Conservation (phyloP, 2,888 invertebrate genomes). For the Oasisia sp. region DNA sequence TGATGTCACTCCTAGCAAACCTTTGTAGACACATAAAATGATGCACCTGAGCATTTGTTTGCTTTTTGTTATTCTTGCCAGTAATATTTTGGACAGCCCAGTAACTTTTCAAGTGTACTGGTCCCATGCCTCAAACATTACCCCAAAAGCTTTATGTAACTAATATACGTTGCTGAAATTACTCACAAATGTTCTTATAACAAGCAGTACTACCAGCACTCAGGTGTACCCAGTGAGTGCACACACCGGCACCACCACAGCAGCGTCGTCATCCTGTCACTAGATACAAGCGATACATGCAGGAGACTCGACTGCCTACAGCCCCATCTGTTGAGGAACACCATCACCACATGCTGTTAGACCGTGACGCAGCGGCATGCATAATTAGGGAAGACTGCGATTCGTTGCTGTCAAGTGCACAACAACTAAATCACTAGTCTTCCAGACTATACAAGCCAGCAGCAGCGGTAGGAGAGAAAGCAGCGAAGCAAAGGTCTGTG, state of each 20-base stretch:
- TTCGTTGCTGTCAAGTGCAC: constrained; percentile 13
- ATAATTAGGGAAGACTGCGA: constrained; percentile 17
- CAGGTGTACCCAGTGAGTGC: background rate
- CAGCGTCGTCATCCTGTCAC: background rate
- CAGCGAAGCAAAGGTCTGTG: constrained; percentile 10
- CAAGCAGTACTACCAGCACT: background rate
- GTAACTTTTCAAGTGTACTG: too few relatives aligned
- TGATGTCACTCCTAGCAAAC: too few relatives aligned
- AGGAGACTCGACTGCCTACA: background rate
- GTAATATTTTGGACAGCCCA: too few relatives aligned
- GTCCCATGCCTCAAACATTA: too few relatives aligned
- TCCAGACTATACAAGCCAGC: constrained; percentile 17
- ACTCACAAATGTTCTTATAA: background rate
- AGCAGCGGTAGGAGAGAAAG: background rate
- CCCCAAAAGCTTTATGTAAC: too few relatives aligned
- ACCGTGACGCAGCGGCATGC: constrained; percentile 12
- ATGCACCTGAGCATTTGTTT: too few relatives aligned
- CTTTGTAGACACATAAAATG: too few relatives aligned
- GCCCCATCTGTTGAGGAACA: background rate
- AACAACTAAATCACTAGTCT: constrained; percentile 17
- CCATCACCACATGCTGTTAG: constrained; percentile 17
- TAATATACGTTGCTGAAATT: too few relatives aligned
- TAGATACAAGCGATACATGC: background rate
- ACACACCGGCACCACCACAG: background rate
- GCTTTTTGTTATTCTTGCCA: too few relatives aligned